Evolutionary conservation across 2,888 invertebrate genomes (phyloP).

Genomic region (Cantharis rufa): DNA sequence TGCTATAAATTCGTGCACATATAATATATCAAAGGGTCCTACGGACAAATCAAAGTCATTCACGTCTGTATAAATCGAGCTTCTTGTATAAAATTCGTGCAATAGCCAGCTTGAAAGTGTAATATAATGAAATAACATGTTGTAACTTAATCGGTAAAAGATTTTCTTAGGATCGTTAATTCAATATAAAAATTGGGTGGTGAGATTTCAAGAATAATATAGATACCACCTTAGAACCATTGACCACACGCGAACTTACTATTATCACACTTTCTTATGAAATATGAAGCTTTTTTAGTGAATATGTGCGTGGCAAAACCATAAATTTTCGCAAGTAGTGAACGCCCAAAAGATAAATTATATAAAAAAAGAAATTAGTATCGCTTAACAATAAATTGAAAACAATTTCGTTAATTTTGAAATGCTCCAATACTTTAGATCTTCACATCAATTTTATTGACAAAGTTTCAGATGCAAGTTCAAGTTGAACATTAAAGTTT

Average conservation of each 20-base stretch:
- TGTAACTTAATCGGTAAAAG: conserved; percentile 15
- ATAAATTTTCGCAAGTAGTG: background rate
- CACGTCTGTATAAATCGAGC: too few species aligned
- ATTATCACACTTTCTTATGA: conserved; percentile 7
- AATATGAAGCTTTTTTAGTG: background rate
- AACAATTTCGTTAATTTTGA: background rate
- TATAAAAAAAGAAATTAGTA: background rate
- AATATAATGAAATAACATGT: conserved; percentile 17
- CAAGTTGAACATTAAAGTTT: background rate
- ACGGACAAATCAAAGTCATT: too few species aligned
- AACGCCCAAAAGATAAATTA: background rate
- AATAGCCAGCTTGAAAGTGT: background rate
- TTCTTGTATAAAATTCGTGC: too few species aligned
- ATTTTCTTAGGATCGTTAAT: background rate
- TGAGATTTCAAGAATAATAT: conserved; percentile 22
- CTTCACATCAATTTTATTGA: background rate
- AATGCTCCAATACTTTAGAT: background rate
- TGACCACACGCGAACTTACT: conserved; percentile 20
- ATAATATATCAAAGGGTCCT: too few species aligned
- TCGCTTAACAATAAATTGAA: background rate
- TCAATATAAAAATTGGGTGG: conserved; percentile 16
- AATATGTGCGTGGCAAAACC: background rate
- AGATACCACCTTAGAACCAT: conserved; percentile 18
- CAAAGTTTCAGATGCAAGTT: background rate
- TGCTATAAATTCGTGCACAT: too few species aligned